Base-by-base conservation (phyloP, 2,113 vertebrate species). In the Anhinga rufa region DNA sequence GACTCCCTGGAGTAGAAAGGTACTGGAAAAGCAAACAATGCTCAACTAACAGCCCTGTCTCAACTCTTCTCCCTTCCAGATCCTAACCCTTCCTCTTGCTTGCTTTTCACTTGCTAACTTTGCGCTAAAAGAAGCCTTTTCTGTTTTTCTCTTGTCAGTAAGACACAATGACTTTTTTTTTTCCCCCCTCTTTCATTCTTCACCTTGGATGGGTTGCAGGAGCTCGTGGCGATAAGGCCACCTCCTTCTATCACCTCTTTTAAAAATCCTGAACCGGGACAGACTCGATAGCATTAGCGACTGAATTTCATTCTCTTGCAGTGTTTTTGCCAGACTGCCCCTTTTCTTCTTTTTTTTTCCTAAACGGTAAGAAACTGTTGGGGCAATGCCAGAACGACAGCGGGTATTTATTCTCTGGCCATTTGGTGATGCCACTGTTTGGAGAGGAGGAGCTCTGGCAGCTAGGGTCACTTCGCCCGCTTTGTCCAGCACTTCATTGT, bases 1-100 rank as follows among this genome's bases (percentile, higher is more conserved):
- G 98, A 98, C 99, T 96, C 99, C 99, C 91, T 99, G 99, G 99
- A 99, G 98, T 98, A 99, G 99, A 99, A 99, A 99, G 99, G 99
- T 99, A 99, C 98, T 98, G 98, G 96, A 98, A 97, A 95, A 95
- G 95, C 96, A 97, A 97, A 95, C 95, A 92, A 92, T 95, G 94
- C 95, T 76, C 74, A 93, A 81, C 93, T 98, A 94, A 95, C 64
- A 97, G 96, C 96, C 95, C 96, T 98, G 16, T 92, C 93, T 97
- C 86, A 85, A 91, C 88, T 98, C 87, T 92, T 96, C 61, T 96
- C 87, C 86, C 55, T 90, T 92, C 95, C 91, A 93, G 86, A 96
- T 85, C 92, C 85, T 95, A 92, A 96, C 71, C 95, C 77, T 96
- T 80, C 93, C 81, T 94, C 94, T 98, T 83, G 82, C 96, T 97